A percentile compares a stretch with the other conserved stretches of the same genome.
These are phyloP conservation scores for Alouatta palliata DNA, from an alignment of 2,113 vertebrate species.

Conservation along the genomic window DNA sequence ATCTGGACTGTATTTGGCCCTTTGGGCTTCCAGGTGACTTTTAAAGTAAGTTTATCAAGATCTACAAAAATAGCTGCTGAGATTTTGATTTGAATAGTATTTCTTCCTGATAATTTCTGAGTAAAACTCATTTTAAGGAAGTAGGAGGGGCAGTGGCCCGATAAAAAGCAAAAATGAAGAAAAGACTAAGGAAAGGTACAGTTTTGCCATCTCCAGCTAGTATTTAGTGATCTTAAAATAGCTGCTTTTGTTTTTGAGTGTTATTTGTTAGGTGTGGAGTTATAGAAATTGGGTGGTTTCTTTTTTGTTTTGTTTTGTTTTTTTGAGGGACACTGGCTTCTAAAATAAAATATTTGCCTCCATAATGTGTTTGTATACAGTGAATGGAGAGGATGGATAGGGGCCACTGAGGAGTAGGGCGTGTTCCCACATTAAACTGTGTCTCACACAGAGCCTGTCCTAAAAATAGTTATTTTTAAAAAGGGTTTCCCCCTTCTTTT, in stretches of 20 bases:
- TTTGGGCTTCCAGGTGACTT: not conserved
- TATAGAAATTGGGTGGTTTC: not conserved
- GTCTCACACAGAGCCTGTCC: not conserved
- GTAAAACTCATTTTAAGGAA: not conserved
- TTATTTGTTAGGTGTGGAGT: not conserved
- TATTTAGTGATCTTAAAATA: too few species aligned
- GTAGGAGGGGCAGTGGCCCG: not conserved
- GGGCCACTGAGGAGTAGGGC: not conserved
- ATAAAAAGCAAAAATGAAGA: not conserved
- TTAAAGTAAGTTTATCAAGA: not conserved
- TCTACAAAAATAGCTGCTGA: not conserved
- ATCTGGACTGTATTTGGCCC: not conserved
- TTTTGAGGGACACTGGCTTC: not conserved
- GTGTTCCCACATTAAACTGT: fast-evolving
- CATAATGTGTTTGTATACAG: not conserved
- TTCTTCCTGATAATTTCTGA: not conserved
- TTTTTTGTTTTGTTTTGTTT: too few species aligned
- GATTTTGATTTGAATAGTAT: not conserved
- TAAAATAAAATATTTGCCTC: not conserved
- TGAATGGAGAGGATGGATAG: not conserved
- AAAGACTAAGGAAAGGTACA: not conserved
- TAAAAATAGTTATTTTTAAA: not conserved
- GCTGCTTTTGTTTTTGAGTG: not conserved
- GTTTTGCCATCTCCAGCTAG: not conserved
- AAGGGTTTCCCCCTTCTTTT: not conserved